A percentile compares a stretch with the other conserved stretches of the same genome.
These are phyloP conservation scores for Notiomystis cincta DNA, from an alignment of 2,113 vertebrate species.

Conservation along the genomic window DNA sequence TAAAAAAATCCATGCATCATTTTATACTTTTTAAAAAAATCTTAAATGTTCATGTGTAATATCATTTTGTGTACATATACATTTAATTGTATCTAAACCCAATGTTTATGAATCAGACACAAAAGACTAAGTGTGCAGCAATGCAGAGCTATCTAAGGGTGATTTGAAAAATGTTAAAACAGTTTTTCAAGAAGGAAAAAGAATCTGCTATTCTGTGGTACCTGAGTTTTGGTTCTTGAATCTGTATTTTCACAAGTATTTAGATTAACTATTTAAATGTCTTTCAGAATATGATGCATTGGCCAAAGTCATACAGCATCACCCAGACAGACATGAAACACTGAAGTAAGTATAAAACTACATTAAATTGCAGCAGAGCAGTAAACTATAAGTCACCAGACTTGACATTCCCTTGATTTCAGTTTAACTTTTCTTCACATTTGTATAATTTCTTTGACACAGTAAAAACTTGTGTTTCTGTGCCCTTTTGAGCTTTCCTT, in stretches of 20 bases:
- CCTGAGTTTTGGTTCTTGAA: not conserved
- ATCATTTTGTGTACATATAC: not conserved
- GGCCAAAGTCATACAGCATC: constrained; percentile 96
- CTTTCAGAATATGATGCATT: constrained; percentile 94
- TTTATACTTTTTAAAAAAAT: not conserved
- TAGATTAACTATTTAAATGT: not conserved
- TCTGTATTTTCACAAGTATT: not conserved
- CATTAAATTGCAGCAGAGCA: not conserved
- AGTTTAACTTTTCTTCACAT: not conserved
- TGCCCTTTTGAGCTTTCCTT: not conserved
- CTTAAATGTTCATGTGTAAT: not conserved
- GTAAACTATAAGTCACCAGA: not conserved
- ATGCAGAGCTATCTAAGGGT: not conserved
- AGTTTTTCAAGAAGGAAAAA: not conserved
- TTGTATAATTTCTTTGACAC: not conserved
- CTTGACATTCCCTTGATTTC: not conserved
- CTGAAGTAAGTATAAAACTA: constrained; percentile 82
- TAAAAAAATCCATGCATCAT: not conserved
- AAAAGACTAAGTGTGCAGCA: not conserved
- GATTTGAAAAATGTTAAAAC: not conserved
- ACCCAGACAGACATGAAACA: constrained; percentile 95
- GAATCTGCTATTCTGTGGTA: not conserved
- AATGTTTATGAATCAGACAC: not conserved
- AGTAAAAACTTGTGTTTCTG: not conserved
- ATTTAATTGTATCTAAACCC: not conserved